Conservation (phyloP, 2,113 vertebrate species). For the Zingel zingel region DNA sequence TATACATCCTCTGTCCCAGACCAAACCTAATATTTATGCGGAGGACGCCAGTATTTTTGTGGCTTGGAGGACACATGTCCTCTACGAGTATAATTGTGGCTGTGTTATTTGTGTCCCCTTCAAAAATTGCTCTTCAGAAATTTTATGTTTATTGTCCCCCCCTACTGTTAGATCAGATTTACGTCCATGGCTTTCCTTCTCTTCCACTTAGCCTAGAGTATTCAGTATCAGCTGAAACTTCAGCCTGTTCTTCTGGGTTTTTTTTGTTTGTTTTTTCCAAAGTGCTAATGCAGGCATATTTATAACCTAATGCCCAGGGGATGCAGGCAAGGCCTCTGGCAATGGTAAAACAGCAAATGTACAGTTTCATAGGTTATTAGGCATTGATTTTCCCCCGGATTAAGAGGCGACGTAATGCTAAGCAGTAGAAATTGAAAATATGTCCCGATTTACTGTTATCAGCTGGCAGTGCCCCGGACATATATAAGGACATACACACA, state of each 20-base stretch:
- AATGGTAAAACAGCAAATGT: conserved; percentile 65
- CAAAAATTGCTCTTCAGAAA: no score
- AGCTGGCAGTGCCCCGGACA: conserved; percentile 24
- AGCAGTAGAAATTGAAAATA: conserved; percentile 70
- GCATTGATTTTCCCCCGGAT: conserved; percentile 71
- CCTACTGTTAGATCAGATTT: no score
- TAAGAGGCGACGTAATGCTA: conserved; percentile 69
- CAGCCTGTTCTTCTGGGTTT: conserved; percentile 7
- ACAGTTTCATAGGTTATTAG: conserved; percentile 76
- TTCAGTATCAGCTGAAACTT: conserved; percentile 50
- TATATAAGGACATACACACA: neutral
- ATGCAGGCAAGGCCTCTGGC: conserved; percentile 32
- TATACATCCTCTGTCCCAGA: no score
- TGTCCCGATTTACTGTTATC: conserved; percentile 51
- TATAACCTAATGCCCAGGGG: conserved; percentile 52
- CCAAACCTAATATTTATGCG: no score
- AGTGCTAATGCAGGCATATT: conserved; percentile 66
- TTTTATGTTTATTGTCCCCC: no score
- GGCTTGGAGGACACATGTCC: no score
- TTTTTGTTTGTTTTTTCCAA: conserved; percentile 18
- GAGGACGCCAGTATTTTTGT: no score
- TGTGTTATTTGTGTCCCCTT: no score
- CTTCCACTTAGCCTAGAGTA: neutral
- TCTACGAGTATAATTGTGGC: no score
- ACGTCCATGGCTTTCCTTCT: conserved; percentile 11